These are phyloP conservation scores for Cephus rjabovi DNA, from an alignment of 2,888 invertebrate species.

Conservation along the genomic window DNA sequence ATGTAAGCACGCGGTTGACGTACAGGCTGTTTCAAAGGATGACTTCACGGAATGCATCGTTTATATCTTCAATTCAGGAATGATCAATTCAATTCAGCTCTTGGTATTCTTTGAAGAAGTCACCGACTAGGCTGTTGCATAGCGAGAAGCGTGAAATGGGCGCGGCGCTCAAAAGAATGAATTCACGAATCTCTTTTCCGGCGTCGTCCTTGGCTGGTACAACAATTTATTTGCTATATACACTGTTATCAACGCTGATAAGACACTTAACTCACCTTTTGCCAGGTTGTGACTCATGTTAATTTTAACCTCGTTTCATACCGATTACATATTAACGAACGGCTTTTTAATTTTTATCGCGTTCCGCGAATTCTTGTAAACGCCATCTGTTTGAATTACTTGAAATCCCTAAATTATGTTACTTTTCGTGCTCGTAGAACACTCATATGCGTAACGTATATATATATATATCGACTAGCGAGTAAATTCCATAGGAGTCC, in stretches of 20 bases:
- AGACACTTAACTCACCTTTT: slow-evolving; percentile 16
- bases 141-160: not conserved
- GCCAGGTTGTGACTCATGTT: slow-evolving; percentile 26
- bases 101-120: not conserved
- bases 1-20: not conserved
- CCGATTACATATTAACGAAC: slow-evolving; percentile 12
- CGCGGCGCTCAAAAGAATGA: slow-evolving; percentile 1
- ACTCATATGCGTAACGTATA: not conserved
- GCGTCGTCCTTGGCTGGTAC: not conserved
- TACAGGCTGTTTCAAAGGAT: not conserved
- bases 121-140: not conserved
- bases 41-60: not conserved
- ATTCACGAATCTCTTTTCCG: slow-evolving; percentile 4
- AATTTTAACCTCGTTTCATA: slow-evolving; percentile 27
- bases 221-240: not conserved
- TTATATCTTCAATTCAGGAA: not conserved
- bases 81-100: not conserved
- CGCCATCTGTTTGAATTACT: not conserved
- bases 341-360: slow-evolving; percentile 10
- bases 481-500: not conserved
- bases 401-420: not conserved
- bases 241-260: slow-evolving; percentile 23
- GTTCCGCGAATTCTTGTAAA: not conserved
- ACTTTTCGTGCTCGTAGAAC: not conserved
- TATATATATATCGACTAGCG: not conserved